phyloP scores from a whole-genome alignment of 2,113 vertebrate species.

The Ammodytes marinus region DNA sequence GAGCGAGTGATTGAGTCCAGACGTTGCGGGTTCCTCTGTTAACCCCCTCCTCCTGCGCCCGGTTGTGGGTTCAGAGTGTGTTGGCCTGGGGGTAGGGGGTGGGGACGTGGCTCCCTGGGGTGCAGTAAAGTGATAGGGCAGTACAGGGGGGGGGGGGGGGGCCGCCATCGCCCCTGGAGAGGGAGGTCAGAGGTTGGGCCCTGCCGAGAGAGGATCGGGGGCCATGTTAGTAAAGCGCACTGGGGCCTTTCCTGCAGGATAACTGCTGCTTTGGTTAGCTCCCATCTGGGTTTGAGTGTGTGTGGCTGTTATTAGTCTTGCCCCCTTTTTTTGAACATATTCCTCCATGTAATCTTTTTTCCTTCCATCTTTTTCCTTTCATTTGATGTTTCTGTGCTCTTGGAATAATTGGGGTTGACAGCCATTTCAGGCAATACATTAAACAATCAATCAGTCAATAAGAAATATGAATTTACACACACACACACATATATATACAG shows the following conservation, averaged over 20 bases:
- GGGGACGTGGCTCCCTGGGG: conserved; percentile 68
- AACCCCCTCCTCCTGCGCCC: not conserved
- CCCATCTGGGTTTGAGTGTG: conserved; percentile 40
- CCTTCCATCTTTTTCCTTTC: not conserved
- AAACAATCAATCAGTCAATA: too few species aligned
- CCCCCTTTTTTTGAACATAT: not conserved
- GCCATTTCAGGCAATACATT: too few species aligned
- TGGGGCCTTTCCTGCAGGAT: conserved; percentile 50
- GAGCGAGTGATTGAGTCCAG: conserved; percentile 80
- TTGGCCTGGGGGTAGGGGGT: conserved; percentile 49
- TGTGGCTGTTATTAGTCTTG: not conserved
- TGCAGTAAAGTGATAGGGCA: conserved; percentile 80
- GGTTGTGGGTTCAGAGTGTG: conserved; percentile 64
- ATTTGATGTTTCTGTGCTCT: too few species aligned
- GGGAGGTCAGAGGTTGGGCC: conserved; percentile 66
- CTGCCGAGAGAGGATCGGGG: conserved; percentile 35
- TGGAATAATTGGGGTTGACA: too few species aligned
- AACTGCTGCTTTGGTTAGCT: conserved; percentile 30
- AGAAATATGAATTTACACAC: too few species aligned
- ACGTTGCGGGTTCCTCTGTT: conserved; percentile 68
- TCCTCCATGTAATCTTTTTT: not conserved
- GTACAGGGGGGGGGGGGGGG: conserved; percentile 65
- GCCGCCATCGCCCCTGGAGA: conserved; percentile 47
- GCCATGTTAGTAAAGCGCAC: conserved; percentile 58
- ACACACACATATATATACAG: too few species aligned